phyloP scores from a whole-genome alignment of 2,797 vertebrate species.

The Coluber constrictor region DNA sequence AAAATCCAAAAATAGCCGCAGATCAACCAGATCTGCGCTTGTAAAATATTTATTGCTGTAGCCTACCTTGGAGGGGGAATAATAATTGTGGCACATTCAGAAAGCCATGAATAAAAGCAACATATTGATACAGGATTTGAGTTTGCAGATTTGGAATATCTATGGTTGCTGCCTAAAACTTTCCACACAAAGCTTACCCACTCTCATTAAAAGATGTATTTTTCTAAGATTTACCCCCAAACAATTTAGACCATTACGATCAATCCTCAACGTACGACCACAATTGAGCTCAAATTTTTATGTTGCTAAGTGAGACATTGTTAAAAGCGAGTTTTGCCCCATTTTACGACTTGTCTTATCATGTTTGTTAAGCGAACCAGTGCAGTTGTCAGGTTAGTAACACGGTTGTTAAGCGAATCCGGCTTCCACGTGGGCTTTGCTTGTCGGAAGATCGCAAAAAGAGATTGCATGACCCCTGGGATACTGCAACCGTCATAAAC shows the following conservation, averaged over 20 bases:
- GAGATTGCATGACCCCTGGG: too few species aligned
- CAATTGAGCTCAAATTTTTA: neutral
- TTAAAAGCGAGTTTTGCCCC: neutral
- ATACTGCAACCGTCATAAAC: neutral
- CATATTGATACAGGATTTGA: constrained; percentile 9
- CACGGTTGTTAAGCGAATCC: neutral
- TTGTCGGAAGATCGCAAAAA: neutral
- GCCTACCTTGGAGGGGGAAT: neutral
- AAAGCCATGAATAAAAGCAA: neutral
- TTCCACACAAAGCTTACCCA: neutral
- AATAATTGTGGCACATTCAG: constrained; percentile 42
- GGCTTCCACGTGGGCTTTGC: neutral
- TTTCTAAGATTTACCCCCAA: neutral
- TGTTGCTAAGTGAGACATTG: neutral
- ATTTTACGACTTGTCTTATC: neutral
- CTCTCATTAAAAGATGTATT: neutral
- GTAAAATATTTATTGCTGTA: constrained; percentile 6
- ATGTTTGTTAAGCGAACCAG: neutral
- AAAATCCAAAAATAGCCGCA: constrained; percentile 11
- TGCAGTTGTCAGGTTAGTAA: neutral
- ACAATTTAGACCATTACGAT: neutral
- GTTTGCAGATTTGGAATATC: neutral
- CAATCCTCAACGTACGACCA: neutral
- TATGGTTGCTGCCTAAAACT: constrained; percentile 6
- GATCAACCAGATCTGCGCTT: constrained; percentile 8